Evolutionary conservation across 2,797 vertebrate genomes (phyloP).

Genomic region (Anguilla obscura): DNA sequence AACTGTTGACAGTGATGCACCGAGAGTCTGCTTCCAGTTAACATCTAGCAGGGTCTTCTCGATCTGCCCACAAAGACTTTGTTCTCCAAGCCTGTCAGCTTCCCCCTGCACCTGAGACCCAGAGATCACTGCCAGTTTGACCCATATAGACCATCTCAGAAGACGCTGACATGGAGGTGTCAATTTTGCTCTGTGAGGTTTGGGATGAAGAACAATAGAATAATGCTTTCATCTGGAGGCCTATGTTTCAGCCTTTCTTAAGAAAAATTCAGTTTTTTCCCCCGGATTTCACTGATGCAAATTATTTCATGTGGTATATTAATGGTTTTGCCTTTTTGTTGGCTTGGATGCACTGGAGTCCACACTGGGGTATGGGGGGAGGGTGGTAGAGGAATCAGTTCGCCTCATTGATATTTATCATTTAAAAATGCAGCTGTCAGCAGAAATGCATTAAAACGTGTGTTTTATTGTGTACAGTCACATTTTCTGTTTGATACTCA

Average conservation of each 20-base stretch:
- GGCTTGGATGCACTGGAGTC: not conserved
- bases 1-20: constrained; percentile 9
- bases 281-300: not conserved
- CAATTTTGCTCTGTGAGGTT: constrained; percentile 16
- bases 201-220: constrained; percentile 31
- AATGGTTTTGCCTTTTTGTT: not conserved
- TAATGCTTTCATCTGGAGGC: constrained; percentile 36
- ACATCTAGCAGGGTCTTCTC: not conserved
- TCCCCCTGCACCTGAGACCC: not conserved
- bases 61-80: constrained; percentile 14
- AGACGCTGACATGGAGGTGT: constrained; percentile 39
- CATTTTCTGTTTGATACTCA: not conserved
- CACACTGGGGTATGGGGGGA: not conserved
- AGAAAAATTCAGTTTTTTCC: not conserved
- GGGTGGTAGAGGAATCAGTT: not conserved
- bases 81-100: constrained; percentile 11
- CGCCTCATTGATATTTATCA: not conserved
- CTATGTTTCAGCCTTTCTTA: not conserved
- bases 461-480: not conserved
- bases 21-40: not conserved
- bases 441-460: not conserved
- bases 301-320: constrained; percentile 9
- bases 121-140: constrained; percentile 26
- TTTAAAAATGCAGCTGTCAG: not conserved
- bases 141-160: constrained; percentile 32